A percentile compares a stretch with the other conserved stretches of the same genome.
Evolutionary conservation across 2,888 invertebrate genomes (phyloP).

Genomic region (Gari tellinella): DNA sequence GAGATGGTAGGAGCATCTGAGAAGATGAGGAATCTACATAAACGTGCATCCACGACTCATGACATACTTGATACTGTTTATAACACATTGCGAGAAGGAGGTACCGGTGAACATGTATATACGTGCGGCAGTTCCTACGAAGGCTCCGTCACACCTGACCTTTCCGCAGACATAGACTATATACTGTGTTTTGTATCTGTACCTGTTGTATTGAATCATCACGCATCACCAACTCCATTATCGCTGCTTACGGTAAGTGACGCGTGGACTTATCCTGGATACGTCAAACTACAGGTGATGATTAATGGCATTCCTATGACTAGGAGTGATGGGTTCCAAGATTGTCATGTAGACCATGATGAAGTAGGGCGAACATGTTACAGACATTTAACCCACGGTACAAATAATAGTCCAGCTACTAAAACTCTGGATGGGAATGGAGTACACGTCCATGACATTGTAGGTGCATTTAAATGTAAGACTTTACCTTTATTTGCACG

Average conservation of each 20-base stretch:
- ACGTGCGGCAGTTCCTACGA: background rate
- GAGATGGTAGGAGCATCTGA: constrained; percentile 5
- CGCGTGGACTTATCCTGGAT: constrained; percentile 5
- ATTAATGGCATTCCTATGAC: background rate
- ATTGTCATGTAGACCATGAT: too few species aligned
- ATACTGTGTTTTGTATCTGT: background rate
- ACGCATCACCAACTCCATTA: background rate
- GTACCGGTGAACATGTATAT: background rate
- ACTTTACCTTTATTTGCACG: background rate
- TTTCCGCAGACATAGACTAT: background rate
- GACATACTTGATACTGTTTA: too few species aligned
- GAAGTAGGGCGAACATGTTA: too few species aligned
- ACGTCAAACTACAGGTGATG: constrained; percentile 3
- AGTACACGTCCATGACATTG: background rate
- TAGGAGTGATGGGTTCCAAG: too few species aligned
- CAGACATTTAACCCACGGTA: too few species aligned
- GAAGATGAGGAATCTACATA: background rate
- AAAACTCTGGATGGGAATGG: background rate
- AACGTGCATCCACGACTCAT: too few species aligned
- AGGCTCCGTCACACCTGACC: constrained; percentile 9
- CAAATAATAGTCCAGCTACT: constrained; percentile 1
- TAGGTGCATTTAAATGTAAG: background rate
- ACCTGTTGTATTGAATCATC: background rate
- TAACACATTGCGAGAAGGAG: background rate
- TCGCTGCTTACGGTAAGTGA: constrained; percentile 6